These are phyloP conservation scores for Papilio glaucus DNA, from an alignment of 1,140 invertebrate species.

Conservation along the genomic window DNA sequence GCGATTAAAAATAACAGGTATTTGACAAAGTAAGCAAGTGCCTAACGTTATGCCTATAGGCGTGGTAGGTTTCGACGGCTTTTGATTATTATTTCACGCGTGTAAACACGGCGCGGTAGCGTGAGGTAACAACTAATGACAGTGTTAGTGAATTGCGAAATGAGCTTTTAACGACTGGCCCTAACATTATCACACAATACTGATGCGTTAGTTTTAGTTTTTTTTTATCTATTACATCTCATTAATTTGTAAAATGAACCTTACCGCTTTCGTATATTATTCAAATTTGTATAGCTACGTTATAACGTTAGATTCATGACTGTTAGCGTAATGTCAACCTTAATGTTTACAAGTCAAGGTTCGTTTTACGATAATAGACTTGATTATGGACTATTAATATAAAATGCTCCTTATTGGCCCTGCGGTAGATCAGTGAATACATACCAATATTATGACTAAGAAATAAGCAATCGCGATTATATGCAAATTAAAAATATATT, in stretches of 20 bases:
- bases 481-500: no score
- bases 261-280: background rate
- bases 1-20: background rate
- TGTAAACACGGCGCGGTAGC: background rate
- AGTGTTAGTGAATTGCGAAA: conserved; percentile 17
- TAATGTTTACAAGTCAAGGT: background rate
- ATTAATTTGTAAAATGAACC: background rate
- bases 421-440: background rate
- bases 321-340: background rate
- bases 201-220: background rate
- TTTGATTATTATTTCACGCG: conserved; percentile 16
- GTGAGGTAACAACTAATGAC: conserved; percentile 9
- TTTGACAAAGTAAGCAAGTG: background rate
- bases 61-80: background rate
- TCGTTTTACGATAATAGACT: background rate
- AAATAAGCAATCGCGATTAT: no score
- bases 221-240: background rate
- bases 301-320: background rate
- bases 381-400: background rate
- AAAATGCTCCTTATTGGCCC: background rate
- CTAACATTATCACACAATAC: conserved; percentile 12
- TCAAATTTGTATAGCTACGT: background rate
- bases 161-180: conserved; percentile 11
- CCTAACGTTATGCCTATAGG: background rate
- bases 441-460: no score